Conservation (phyloP, 2,888 invertebrate species). For the Heliconius ethilla region DNA sequence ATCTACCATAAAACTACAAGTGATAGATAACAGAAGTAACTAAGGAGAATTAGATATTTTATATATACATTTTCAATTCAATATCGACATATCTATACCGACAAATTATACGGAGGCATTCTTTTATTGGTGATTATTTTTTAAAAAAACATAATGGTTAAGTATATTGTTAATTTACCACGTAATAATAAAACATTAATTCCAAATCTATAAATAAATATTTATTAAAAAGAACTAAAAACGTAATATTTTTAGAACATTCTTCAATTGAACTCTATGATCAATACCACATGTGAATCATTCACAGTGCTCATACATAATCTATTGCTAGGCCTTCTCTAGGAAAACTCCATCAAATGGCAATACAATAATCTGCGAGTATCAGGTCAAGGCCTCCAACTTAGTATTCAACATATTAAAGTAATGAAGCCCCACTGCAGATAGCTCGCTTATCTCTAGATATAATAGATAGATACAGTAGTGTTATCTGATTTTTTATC, state of each 20-base stretch:
- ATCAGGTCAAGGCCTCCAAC: constrained; percentile 23
- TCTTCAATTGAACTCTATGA: not conserved
- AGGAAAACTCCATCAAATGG: not conserved
- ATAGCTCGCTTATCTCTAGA: constrained; percentile 24
- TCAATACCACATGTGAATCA: not conserved
- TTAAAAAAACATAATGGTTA: no score
- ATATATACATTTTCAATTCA: no score
- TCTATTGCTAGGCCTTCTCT: not conserved
- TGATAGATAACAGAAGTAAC: no score
- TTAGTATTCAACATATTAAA: constrained; percentile 12
- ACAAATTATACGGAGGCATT: no score
- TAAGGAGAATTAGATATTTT: no score
- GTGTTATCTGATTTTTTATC: constrained; percentile 26
- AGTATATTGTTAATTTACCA: no score
- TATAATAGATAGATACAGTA: not conserved
- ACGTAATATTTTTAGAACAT: not conserved
- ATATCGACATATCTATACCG: no score
- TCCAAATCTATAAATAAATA: not conserved
- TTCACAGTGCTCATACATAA: constrained; percentile 16
- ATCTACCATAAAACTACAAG: no score
- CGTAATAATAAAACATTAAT: not conserved
- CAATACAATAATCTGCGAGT: not conserved
- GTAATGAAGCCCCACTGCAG: constrained; percentile 14
- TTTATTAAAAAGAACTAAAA: not conserved
- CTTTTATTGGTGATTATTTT: no score